Evolutionary conservation across 2,797 vertebrate genomes (phyloP), one percentile per base, ranked within the genome.

Genomic region (Enteromius afrohamiltoni): DNA sequence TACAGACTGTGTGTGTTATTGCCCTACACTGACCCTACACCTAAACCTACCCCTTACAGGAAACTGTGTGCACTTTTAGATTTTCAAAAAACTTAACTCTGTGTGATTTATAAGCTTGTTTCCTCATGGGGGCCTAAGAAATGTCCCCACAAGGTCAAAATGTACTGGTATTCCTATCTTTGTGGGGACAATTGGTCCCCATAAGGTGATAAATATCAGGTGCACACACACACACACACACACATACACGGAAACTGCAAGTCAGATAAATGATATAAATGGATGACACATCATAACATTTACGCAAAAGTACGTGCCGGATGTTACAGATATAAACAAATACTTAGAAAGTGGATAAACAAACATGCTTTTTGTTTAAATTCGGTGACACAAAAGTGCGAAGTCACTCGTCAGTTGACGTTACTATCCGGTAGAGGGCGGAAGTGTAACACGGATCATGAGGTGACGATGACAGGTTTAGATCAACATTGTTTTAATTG

Each of bases 401-500:
- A 26, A 62, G 16, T 60, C 37, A 60, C 4, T 19, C 17, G 1
- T 53, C 6, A 70, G 8, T 80, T 42, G 4, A 17, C 0, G 11
- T 47, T 17, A 23, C 8, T 26, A 13, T 53, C 71, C 80, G 42
- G 60, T 26, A 82, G 80, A 82, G 47, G 71, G 47, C 34, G 53
- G 71, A 23, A 65, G 55, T 51, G 31, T 37, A 11, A 47, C 19
- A 64, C 2, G 10, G 53, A 6, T 16, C 21, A 45, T 1, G 7
- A 71, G 19, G 3, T 6, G 6, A n/a, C 3, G 4, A 1, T 11
- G 34, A 29, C 6, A 21, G 55, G 11, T 62, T 60, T 23, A 2
- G 17, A 78, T 64, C 42, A 65, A 6, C 71, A 53, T 4, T 42
- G 49, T 29, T 21, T 37, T 3, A 42, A 29, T 21, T 51, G 78